Evolutionary conservation across 2,888 invertebrate species (phyloP).

Genomic region (Saturnia pavonia): DNA sequence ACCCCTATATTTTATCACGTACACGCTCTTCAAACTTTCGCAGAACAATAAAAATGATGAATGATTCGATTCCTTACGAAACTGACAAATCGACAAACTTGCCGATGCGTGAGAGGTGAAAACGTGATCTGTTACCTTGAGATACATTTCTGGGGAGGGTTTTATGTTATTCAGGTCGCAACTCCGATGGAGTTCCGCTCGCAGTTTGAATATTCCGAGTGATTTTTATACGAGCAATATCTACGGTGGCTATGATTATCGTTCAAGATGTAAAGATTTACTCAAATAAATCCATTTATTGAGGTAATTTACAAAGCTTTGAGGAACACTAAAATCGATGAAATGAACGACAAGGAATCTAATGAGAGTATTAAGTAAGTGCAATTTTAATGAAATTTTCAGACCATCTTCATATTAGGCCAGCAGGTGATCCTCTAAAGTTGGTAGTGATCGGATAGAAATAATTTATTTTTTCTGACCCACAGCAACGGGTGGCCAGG

Average conservation of each 20-base stretch:
- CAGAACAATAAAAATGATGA: background rate
- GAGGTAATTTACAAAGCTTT: no score
- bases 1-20: background rate
- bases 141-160: background rate
- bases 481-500: no score
- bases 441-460: no score
- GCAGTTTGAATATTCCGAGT: background rate
- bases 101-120: background rate
- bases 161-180: background rate
- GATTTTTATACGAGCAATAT: background rate
- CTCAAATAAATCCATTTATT: no score
- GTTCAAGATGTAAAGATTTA: background rate
- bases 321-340: no score
- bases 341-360: no score
- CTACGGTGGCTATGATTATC: background rate
- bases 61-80: background rate
- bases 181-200: background rate
- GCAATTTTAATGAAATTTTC: no score
- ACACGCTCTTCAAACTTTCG: background rate
- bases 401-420: no score
- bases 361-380: no score
- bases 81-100: background rate
- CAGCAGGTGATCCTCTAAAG: no score
- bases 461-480: no score
- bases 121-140: background rate